Conservation (phyloP, 2,888 invertebrate species). For the Crocallis elinguaria region DNA sequence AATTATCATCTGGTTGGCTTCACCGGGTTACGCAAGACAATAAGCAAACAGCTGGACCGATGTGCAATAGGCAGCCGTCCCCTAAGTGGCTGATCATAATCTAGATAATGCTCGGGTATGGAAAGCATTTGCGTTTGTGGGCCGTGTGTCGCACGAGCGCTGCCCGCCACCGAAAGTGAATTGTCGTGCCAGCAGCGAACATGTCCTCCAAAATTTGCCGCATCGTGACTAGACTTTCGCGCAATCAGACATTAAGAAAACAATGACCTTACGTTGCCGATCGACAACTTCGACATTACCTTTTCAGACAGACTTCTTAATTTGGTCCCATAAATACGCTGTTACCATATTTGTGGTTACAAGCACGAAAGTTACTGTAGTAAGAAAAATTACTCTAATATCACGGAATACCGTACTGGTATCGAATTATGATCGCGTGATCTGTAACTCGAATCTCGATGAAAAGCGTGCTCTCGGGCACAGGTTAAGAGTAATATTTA, state of each 20-base stretch:
- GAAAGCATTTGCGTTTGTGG: slow-evolving; percentile 70
- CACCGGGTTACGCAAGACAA: slow-evolving; percentile 79
- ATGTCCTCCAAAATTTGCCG: slow-evolving; percentile 64
- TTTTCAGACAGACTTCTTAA: slow-evolving; percentile 4
- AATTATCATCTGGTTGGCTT: slow-evolving; percentile 77
- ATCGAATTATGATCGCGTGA: slow-evolving; percentile 40
- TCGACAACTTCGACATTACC: slow-evolving; percentile 9
- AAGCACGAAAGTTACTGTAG: slow-evolving; percentile 27
- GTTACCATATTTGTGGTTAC: slow-evolving; percentile 13
- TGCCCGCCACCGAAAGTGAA: slow-evolving; percentile 73
- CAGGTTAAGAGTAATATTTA: slow-evolving; percentile 75
- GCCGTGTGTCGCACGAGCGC: slow-evolving; percentile 71
- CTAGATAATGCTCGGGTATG: slow-evolving; percentile 72
- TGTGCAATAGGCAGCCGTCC: slow-evolving; percentile 73
- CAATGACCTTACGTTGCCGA: slow-evolving; percentile 38
- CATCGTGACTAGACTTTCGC: slow-evolving; percentile 69
- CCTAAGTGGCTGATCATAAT: slow-evolving; percentile 77
- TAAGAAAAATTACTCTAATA: slow-evolving; percentile 28
- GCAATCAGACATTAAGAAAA: slow-evolving; percentile 66
- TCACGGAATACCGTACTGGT: slow-evolving; percentile 25
- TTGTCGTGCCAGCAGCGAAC: slow-evolving; percentile 63
- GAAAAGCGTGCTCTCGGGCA: slow-evolving; percentile 60
- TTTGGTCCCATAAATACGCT: slow-evolving; percentile 12
- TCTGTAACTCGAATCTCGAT: slow-evolving; percentile 51
- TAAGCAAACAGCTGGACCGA: slow-evolving; percentile 71